phyloP scores from a whole-genome alignment of 1,140 invertebrate species.

The Pachypeltis micranthus region DNA sequence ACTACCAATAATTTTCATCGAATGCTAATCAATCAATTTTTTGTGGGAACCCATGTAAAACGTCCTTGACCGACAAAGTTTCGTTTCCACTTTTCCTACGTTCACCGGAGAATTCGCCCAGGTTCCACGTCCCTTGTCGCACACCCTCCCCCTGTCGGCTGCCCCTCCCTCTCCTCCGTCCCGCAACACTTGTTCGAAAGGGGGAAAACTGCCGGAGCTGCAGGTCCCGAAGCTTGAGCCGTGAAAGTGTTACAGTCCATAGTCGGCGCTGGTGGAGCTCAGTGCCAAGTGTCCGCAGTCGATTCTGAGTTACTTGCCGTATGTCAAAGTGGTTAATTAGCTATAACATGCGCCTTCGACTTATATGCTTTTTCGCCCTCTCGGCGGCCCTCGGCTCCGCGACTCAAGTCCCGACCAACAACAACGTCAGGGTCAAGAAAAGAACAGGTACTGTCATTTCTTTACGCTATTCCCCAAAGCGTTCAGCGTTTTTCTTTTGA shows the following conservation, averaged over 20 bases:
- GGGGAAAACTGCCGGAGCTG: too few species aligned
- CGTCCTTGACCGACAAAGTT: too few species aligned
- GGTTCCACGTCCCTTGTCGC: too few species aligned
- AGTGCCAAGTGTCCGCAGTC: background rate
- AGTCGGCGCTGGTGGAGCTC: slow-evolving; percentile 3
- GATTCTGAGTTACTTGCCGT: background rate
- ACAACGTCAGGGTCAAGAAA: slow-evolving; percentile 13
- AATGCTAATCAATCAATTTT: too few species aligned
- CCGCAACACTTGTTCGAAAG: too few species aligned
- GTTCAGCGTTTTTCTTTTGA: too few species aligned
- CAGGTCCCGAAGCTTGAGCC: background rate
- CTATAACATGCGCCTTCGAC: background rate
- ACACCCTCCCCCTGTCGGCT: too few species aligned
- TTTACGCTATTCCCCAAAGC: too few species aligned
- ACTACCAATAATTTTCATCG: too few species aligned
- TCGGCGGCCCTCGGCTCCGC: background rate
- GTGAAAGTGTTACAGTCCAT: slow-evolving; percentile 9
- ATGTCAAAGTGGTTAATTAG: background rate
- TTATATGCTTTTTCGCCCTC: slow-evolving; percentile 5
- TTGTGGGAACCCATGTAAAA: too few species aligned
- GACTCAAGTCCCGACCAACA: background rate
- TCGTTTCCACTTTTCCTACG: too few species aligned
- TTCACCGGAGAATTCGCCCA: too few species aligned
- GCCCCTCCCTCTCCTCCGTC: background rate
- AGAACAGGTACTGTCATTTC: slow-evolving; percentile 19